phyloP scores from a whole-genome alignment of 1,140 invertebrate genomes.

The Scaptomyza graminum region DNA sequence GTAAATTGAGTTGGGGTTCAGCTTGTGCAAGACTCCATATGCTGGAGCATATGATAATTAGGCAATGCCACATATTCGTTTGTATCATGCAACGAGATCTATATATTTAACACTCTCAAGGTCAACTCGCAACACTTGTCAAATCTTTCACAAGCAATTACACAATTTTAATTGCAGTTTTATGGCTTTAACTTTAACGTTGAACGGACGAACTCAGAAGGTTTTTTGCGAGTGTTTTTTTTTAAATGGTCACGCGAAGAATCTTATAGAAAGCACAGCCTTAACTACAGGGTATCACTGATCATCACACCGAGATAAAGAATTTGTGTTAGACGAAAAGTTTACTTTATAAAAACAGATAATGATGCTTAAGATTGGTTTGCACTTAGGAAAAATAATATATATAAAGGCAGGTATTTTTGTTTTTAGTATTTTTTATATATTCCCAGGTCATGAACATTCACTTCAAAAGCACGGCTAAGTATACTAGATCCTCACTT shows the following conservation, averaged over 20 bases:
- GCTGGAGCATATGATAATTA: slow-evolving; percentile 34
- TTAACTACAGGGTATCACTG: neutral
- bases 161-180: slow-evolving; percentile 57
- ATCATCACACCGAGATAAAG: no score
- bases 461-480: no score
- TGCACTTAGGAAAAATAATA: no score
- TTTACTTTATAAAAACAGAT: no score
- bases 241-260: slow-evolving; percentile 11
- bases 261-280: neutral
- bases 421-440: no score
- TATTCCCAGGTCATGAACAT: no score
- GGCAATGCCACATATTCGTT: slow-evolving; percentile 47
- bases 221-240: slow-evolving; percentile 2
- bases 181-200: slow-evolving; percentile 32
- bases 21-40: slow-evolving; percentile 33
- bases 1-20: slow-evolving; percentile 85
- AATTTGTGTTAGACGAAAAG: no score
- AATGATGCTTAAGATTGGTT: no score
- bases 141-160: slow-evolving; percentile 76
- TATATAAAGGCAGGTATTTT: no score
- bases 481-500: no score
- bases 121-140: slow-evolving; percentile 52
- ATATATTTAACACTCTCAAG: slow-evolving; percentile 66
- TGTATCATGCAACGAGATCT: slow-evolving; percentile 64
- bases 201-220: slow-evolving; percentile 11